Evolutionary conservation across 2,888 invertebrate species (phyloP).

Genomic region (Leistus spinibarbis): DNA sequence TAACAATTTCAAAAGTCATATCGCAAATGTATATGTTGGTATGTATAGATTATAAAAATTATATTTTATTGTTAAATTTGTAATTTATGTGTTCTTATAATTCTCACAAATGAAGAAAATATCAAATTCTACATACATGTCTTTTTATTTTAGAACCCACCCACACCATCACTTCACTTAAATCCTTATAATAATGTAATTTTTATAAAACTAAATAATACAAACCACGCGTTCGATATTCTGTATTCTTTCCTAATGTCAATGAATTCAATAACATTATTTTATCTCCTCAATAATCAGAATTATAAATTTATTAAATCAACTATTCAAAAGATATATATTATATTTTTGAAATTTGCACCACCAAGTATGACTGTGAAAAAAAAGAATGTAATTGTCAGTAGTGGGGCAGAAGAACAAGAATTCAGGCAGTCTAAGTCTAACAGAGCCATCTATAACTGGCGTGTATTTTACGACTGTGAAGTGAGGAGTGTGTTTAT

Average conservation of each 20-base stretch:
- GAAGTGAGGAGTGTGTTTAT: slow-evolving; percentile 38
- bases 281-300: no score
- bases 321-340: no score
- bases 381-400: no score
- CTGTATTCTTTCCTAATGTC: no score
- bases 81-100: slow-evolving; percentile 42
- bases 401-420: not conserved
- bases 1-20: slow-evolving; percentile 38
- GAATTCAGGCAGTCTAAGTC: not conserved
- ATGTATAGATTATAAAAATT: slow-evolving; percentile 39
- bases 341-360: no score
- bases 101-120: slow-evolving; percentile 33
- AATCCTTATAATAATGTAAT: no score
- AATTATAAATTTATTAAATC: no score
- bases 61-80: slow-evolving; percentile 42
- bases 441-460: slow-evolving; percentile 39
- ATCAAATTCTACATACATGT: slow-evolving; percentile 24
- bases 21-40: slow-evolving; percentile 37
- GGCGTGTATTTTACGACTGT: slow-evolving; percentile 27
- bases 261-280: no score
- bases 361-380: no score
- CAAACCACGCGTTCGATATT: no score
- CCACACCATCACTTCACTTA: not conserved
- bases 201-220: no score
- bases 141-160: slow-evolving; percentile 18